phyloP scores from a whole-genome alignment of 2,113 vertebrate species.

The Coryphaenoides rupestris region DNA sequence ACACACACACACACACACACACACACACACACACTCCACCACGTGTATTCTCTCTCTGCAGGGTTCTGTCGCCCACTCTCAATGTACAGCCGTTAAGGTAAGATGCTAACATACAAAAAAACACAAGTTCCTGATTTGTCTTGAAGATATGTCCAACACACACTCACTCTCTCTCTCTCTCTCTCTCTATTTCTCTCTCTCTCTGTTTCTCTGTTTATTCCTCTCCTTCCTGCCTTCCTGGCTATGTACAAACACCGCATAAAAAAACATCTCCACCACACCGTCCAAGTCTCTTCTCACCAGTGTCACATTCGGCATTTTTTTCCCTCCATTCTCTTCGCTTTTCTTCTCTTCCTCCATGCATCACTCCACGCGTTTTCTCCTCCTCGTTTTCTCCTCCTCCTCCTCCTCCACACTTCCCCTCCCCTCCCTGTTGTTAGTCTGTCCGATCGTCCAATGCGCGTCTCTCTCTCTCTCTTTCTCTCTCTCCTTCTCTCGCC shows the following conservation, averaged over 20 bases:
- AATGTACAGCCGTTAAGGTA: slow-evolving; percentile 53
- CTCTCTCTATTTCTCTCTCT: slow-evolving; percentile 21
- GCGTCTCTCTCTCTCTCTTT: neutral
- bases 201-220: too few relatives aligned
- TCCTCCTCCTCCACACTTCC: slow-evolving; percentile 13
- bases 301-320: neutral
- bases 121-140: slow-evolving; percentile 66
- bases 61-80: slow-evolving; percentile 39
- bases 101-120: slow-evolving; percentile 63
- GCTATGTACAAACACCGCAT: slow-evolving; percentile 47
- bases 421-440: slow-evolving; percentile 9
- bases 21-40: too few relatives aligned
- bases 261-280: slow-evolving; percentile 6
- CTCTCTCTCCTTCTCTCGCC: neutral
- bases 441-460: neutral
- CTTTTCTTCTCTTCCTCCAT: slow-evolving; percentile 6
- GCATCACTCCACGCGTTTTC: slow-evolving; percentile 2
- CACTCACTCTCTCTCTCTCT: slow-evolving; percentile 18
- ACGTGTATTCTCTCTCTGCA: slow-evolving; percentile 18
- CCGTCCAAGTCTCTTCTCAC: slow-evolving; percentile 21
- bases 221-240: slow-evolving; percentile 30
- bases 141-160: slow-evolving; percentile 37
- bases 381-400: slow-evolving; percentile 17
- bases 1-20: too few relatives aligned
- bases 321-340: slow-evolving; percentile 17